Conservation (phyloP, 2,113 vertebrate species). For the Grammomys dolichurus region DNA sequence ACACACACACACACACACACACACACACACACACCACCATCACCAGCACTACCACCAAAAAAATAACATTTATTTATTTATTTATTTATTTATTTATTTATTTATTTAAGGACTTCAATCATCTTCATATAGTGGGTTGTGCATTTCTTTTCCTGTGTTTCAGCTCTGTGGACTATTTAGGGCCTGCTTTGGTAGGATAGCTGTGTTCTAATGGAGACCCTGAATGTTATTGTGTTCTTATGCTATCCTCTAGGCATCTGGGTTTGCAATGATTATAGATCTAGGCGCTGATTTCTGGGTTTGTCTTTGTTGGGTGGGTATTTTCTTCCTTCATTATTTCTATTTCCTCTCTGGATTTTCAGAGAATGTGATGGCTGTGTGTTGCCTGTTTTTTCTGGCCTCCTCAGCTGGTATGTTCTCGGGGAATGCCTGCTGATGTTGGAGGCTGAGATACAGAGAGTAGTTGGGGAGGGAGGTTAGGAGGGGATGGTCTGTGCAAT, state of each 20-base stretch:
- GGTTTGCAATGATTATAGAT: background rate
- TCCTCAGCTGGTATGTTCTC: background rate
- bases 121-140: background rate
- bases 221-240: background rate
- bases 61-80: too few species aligned
- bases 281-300: background rate
- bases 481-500: background rate
- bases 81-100: too few species aligned
- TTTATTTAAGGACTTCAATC: background rate
- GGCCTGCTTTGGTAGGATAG: too few species aligned
- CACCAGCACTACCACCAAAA: too few species aligned
- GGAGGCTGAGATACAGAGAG: background rate
- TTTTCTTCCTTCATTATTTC: background rate
- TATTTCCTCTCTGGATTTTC: background rate
- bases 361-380: background rate
- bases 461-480: background rate
- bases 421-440: background rate
- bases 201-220: background rate
- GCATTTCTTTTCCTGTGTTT: background rate
- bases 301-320: background rate
- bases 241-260: background rate
- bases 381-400: background rate
- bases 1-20: too few species aligned
- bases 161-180: background rate
- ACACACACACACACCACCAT: too few species aligned